These are phyloP conservation scores for Drosophila quinaria DNA, from an alignment of 2,888 invertebrate species.

Conservation along the genomic window DNA sequence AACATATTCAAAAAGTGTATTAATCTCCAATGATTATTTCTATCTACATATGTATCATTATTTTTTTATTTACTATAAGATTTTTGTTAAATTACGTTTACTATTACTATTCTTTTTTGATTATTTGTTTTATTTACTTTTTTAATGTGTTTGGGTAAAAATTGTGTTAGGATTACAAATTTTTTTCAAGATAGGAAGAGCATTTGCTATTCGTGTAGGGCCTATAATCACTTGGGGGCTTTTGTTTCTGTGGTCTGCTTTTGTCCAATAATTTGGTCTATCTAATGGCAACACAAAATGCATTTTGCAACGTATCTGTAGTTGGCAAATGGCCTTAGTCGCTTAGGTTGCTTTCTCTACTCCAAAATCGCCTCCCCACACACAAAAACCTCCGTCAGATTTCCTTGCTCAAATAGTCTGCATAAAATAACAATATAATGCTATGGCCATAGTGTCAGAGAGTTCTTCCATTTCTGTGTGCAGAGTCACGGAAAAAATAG, in stretches of 20 bases:
- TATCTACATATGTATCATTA: neutral
- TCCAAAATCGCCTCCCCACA: neutral
- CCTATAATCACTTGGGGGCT: conserved; percentile 16
- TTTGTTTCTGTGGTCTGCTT: conserved; percentile 74
- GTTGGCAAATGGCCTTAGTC: conserved; percentile 79
- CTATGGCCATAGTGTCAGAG: conserved; percentile 55
- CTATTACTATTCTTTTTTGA: too few species aligned
- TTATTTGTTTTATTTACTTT: too few species aligned
- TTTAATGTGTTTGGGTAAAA: too few species aligned
- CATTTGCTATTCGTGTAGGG: conserved; percentile 26
- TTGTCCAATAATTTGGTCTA: conserved; percentile 78
- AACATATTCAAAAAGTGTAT: neutral
- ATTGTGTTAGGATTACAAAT: too few species aligned
- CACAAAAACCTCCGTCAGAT: neutral
- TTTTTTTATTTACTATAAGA: neutral
- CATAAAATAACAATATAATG: conserved; percentile 81
- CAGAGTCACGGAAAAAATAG: conserved; percentile 35
- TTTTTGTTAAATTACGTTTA: too few species aligned
- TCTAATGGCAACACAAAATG: conserved; percentile 73
- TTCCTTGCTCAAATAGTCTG: conserved; percentile 53
- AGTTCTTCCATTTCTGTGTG: conserved; percentile 28
- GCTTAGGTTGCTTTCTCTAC: conserved; percentile 44
- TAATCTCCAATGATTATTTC: neutral
- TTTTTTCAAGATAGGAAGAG: conserved; percentile 25
- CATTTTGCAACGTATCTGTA: conserved; percentile 78